Conservation (phyloP, 1,140 invertebrate species). For the Monochamus saltuarius region DNA sequence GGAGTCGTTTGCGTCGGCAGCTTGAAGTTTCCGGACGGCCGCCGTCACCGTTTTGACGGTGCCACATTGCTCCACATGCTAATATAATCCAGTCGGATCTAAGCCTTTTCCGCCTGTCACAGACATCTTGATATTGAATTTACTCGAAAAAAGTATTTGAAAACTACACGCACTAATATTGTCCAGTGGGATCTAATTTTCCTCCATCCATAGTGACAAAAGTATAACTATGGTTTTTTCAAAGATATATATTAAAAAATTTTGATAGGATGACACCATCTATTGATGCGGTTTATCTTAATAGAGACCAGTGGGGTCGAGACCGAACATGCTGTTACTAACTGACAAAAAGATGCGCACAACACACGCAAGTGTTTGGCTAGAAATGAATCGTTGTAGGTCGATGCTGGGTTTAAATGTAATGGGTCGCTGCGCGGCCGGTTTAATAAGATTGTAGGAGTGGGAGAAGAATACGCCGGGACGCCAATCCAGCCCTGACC, state of each 20-base stretch:
- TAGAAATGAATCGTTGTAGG: constrained; percentile 37
- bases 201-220: constrained; percentile 44
- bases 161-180: constrained; percentile 39
- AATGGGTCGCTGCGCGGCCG: constrained; percentile 32
- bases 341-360: constrained; percentile 8
- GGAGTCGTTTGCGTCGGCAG: constrained; percentile 48
- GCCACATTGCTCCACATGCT: constrained; percentile 38
- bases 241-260: neutral
- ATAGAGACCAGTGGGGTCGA: constrained; percentile 46
- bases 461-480: constrained; percentile 38
- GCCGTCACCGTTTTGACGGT: constrained; percentile 47
- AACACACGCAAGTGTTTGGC: constrained; percentile 19
- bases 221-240: constrained; percentile 7
- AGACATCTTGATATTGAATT: constrained; percentile 25
- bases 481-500: constrained; percentile 47
- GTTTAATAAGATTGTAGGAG: constrained; percentile 28
- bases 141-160: constrained; percentile 7
- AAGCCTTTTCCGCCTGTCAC: constrained; percentile 45
- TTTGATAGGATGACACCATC: neutral
- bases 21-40: constrained; percentile 50
- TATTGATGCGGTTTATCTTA: constrained; percentile 18
- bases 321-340: constrained; percentile 39
- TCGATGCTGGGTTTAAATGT: constrained; percentile 41
- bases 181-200: constrained; percentile 49
- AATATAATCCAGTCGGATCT: constrained; percentile 52